Base-by-base conservation (phyloP, 2,888 invertebrate genomes). In the Tinea pellionella region DNA sequence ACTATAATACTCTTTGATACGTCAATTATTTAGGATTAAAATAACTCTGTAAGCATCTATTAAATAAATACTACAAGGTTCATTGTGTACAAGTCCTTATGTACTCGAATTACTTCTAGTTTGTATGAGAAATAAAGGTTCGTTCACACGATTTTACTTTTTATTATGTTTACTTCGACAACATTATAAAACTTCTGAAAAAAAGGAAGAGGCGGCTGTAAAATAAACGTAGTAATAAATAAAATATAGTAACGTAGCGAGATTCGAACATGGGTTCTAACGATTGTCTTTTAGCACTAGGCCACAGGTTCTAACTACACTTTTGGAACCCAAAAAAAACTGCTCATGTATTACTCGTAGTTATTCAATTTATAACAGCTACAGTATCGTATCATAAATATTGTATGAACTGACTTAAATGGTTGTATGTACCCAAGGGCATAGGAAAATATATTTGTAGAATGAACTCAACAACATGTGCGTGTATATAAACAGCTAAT, bases 21-120 rank as follows among this genome's bases (percentile, higher is more conserved):
- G 24, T 55, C 55, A 19, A 55, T 55, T 55, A 55, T 55, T 51
- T 51, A 19, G 24, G 55, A 55, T 55, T 29, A 55, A 55, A 55
- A 55, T 55, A 55, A 19, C 55, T 55, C 55, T 47, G 2, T 37
- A 30, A n/a, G 24, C 6, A 24, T 2, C 6, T 51, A n/a, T 51
- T 51, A 51, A 51, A 55, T 55, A 55, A 18, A 55, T 3, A 15
- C 15, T 47, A 15, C 9, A 8, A 11, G 3, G 42, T 47, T 47
- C 18, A 18, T 8, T 47, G 18, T 47, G 47, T 47, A n/a, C 15
- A 15, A 43, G 43, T 43, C 15, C 12, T 43, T 12, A 8, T 9
- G 4, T 30, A 30, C 30, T 7, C 30, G 9, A 9, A 30, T 30
- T 30, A 8, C n/a, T 47, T 47, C 9, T 47, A 18, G 8, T 47